These are phyloP conservation scores for Leistus spinibarbis DNA, from an alignment of 2,888 invertebrate genomes.

Conservation along the genomic window DNA sequence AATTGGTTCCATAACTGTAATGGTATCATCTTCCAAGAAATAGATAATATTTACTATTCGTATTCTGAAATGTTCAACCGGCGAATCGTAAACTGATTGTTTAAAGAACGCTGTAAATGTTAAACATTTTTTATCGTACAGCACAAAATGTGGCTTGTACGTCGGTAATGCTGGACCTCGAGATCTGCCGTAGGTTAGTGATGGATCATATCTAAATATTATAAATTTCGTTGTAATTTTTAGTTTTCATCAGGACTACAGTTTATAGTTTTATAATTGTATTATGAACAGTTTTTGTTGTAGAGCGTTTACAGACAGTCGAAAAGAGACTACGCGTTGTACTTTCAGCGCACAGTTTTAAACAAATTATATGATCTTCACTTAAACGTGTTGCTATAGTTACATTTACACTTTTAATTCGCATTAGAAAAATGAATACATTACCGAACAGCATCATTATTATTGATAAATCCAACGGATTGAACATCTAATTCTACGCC, in stretches of 20 bases:
- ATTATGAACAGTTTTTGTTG: too few relatives aligned
- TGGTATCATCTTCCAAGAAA: constrained; percentile 83
- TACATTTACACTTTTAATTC: too few relatives aligned
- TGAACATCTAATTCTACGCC: constrained; percentile 65
- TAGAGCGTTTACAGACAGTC: too few relatives aligned
- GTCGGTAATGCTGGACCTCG: constrained; percentile 64
- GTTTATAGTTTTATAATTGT: too few relatives aligned
- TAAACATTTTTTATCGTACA: constrained; percentile 76
- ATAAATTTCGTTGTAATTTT: too few relatives aligned
- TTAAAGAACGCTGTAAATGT: constrained; percentile 84
- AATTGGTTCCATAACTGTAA: constrained; percentile 79
- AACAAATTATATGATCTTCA: too few relatives aligned
- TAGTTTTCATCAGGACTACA: too few relatives aligned
- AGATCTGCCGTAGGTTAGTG: constrained; percentile 71
- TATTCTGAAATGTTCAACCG: constrained; percentile 72
- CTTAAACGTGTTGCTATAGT: too few relatives aligned
- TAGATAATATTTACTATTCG: constrained; percentile 82
- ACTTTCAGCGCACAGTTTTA: too few relatives aligned
- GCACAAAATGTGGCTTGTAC: constrained; percentile 71
- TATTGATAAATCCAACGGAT: constrained; percentile 64
- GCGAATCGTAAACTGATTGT: constrained; percentile 77
- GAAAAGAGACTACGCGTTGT: too few relatives aligned
- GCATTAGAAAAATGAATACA: background rate
- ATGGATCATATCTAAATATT: constrained; percentile 66
- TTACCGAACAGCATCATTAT: constrained; percentile 62